Percentiles rank a stretch among this genome's conserved stretches.
These are phyloP conservation scores for Salvelinus sp. DNA, from an alignment of 2,113 vertebrate genomes.

Conservation along the genomic window DNA sequence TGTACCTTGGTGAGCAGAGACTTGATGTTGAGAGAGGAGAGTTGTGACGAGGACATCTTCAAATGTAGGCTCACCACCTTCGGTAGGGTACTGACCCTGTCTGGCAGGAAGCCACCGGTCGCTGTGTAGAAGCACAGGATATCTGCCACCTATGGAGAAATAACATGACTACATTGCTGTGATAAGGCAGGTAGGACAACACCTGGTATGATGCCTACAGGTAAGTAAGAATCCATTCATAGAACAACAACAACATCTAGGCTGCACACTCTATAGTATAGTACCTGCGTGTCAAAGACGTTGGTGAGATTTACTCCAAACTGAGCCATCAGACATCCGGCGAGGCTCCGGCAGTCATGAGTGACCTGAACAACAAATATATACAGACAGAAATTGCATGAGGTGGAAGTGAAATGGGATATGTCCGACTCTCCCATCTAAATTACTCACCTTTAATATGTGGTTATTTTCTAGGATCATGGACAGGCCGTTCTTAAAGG, in stretches of 20 bases:
- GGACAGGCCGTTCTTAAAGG: conserved; percentile 87
- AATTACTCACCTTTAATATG: conserved; percentile 68
- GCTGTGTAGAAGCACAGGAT: conserved; percentile 81
- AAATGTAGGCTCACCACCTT: conserved; percentile 79
- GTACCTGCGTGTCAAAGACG: conserved; percentile 88
- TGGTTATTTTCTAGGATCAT: conserved; percentile 81
- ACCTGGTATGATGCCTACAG: not conserved
- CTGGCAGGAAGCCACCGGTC: conserved; percentile 80
- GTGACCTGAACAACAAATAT: conserved; percentile 72
- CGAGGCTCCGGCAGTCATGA: conserved; percentile 82
- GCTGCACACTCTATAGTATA: no score
- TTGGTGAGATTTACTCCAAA: conserved; percentile 80
- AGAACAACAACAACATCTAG: not conserved
- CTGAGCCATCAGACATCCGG: conserved; percentile 78
- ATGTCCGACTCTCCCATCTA: not conserved
- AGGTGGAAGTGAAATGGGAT: not conserved
- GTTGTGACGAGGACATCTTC: conserved; percentile 67
- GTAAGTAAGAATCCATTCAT: not conserved
- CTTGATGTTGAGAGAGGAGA: conserved; percentile 72
- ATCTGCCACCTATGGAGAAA: conserved; percentile 79
- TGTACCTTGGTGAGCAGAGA: conserved; percentile 59
- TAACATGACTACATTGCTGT: conserved; percentile 40
- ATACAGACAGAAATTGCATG: not conserved
- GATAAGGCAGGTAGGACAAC: not conserved
- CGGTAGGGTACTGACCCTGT: conserved; percentile 75